Evolutionary conservation across 2,888 invertebrate genomes (phyloP).

Genomic region (Amiota communis): DNA sequence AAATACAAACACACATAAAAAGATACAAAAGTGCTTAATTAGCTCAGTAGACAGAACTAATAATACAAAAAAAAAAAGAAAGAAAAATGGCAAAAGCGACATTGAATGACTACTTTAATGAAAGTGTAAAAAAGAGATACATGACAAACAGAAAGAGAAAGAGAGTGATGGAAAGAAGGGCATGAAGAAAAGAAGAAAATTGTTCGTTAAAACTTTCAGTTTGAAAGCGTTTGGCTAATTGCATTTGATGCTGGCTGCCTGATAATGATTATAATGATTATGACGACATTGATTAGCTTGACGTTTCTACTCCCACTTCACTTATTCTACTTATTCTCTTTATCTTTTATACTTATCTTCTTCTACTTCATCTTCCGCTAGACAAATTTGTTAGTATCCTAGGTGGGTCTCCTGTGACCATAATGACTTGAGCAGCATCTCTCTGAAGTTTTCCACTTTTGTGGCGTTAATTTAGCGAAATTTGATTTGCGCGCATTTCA

Average conservation of each 20-base stretch:
- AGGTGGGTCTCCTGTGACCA: too few relatives aligned
- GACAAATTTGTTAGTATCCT: not conserved
- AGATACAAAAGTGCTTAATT: not conserved
- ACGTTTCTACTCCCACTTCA: conserved; percentile 9
- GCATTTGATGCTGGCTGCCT: conserved; percentile 47
- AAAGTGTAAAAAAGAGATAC: conserved; percentile 51
- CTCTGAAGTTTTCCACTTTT: conserved; percentile 8
- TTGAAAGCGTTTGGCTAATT: conserved; percentile 47
- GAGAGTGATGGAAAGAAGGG: conserved; percentile 27
- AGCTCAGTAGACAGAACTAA: not conserved
- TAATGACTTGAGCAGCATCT: too few relatives aligned
- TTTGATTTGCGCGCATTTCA: conserved; percentile 15
- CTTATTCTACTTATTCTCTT: conserved; percentile 18
- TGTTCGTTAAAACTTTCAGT: conserved; percentile 37
- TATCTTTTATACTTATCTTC: conserved; percentile 11
- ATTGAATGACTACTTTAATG: not conserved
- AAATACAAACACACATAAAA: not conserved
- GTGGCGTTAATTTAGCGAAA: conserved; percentile 22
- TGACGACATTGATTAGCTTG: conserved; percentile 49
- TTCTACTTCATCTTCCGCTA: conserved; percentile 23
- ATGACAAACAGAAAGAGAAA: conserved; percentile 32
- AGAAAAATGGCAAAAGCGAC: not conserved
- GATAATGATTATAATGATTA: conserved; percentile 45
- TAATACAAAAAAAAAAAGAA: not conserved
- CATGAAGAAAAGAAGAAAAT: conserved; percentile 34